phyloP scores from a whole-genome alignment of 2,797 vertebrate genomes.

The Avahi laniger region DNA sequence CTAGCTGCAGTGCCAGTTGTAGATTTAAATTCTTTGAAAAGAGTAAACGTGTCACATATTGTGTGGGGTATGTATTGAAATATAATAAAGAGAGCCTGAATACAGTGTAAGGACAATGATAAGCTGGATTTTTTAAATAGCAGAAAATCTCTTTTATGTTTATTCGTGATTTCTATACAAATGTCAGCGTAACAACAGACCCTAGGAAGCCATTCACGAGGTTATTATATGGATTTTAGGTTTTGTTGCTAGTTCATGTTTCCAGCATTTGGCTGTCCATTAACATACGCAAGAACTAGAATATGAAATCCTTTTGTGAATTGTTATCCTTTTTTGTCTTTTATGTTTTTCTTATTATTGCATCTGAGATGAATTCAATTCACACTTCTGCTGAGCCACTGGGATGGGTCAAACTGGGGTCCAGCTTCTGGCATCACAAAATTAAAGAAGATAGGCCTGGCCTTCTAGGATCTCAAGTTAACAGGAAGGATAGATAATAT shows the following conservation, averaged over 20 bases:
- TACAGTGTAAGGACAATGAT: background rate
- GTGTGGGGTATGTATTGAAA: background rate
- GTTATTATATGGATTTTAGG: background rate
- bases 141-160: background rate
- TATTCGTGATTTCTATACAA: background rate
- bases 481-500: background rate
- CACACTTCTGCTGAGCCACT: background rate
- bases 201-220: background rate
- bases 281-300: background rate
- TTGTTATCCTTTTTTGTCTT: background rate
- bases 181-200: background rate
- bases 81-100: background rate
- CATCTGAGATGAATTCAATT: constrained; percentile 53
- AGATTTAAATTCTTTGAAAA: background rate
- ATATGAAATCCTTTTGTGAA: background rate
- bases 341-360: background rate
- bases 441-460: background rate
- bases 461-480: background rate
- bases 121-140: constrained; percentile 18
- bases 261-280: background rate
- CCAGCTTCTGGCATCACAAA: background rate
- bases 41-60: background rate
- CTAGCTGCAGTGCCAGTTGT: background rate
- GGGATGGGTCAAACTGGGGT: background rate
- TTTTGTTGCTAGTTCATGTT: background rate